Conservation (phyloP, 2,888 invertebrate genomes). For the Drosophila neotestacea region DNA sequence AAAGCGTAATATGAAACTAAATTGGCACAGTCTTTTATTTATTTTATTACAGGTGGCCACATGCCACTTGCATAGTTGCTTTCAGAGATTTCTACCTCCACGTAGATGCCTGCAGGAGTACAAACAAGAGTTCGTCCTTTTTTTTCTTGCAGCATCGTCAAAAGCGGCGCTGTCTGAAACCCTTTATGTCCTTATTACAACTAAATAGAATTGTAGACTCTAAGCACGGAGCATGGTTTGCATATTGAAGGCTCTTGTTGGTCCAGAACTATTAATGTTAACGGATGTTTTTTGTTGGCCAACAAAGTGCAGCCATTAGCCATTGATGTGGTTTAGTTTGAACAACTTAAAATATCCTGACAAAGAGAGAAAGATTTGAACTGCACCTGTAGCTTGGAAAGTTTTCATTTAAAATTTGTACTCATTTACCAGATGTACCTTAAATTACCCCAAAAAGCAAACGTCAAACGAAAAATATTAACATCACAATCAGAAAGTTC, state of each 20-base stretch:
- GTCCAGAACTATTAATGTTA: slow-evolving; percentile 46
- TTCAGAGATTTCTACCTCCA: slow-evolving; percentile 34
- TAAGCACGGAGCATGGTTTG: slow-evolving; percentile 41
- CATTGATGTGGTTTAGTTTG: slow-evolving; percentile 32
- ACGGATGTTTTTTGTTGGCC: slow-evolving; percentile 48
- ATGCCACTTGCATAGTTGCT: slow-evolving; percentile 37
- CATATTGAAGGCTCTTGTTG: slow-evolving; percentile 38
- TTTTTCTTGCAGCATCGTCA: not conserved
- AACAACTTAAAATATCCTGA: slow-evolving; percentile 7
- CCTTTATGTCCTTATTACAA: slow-evolving; percentile 52
- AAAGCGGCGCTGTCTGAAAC: slow-evolving; percentile 25
- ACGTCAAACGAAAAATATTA: slow-evolving; percentile 11
- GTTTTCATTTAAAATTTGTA: slow-evolving; percentile 1
- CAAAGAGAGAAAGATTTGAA: slow-evolving; percentile 8
- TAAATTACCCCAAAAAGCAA: slow-evolving; percentile 11
- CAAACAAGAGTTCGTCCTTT: slow-evolving; percentile 6
- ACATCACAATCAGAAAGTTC: not conserved
- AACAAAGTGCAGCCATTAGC: slow-evolving; percentile 33
- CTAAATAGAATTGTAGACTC: slow-evolving; percentile 34
- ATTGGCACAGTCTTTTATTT: slow-evolving; percentile 37
- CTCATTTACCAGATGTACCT: not conserved
- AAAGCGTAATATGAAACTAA: slow-evolving; percentile 18
- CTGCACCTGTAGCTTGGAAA: slow-evolving; percentile 19
- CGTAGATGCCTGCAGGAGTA: slow-evolving; percentile 14
- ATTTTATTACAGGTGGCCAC: slow-evolving; percentile 46